Evolutionary conservation across 2,113 vertebrate species (phyloP).

Genomic region (Vidua macroura): DNA sequence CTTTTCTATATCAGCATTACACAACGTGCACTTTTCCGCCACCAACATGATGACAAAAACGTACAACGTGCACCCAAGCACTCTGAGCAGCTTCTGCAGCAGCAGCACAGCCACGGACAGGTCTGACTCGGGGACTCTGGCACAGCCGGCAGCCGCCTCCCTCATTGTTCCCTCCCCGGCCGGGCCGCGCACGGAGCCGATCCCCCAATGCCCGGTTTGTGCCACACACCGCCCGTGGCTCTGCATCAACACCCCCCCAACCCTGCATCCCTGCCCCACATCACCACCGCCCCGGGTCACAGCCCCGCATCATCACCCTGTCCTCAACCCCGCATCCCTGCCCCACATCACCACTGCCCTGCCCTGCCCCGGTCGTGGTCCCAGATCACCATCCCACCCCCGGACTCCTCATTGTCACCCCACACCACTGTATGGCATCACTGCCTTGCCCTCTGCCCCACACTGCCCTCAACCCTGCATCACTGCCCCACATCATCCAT

Average conservation of each 20-base stretch:
- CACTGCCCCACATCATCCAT: fast-evolving
- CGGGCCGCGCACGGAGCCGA: background rate
- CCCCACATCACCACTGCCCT: background rate
- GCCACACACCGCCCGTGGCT: fast-evolving
- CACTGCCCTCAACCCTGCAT: fast-evolving
- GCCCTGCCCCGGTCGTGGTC: fast-evolving
- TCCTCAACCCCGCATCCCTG: too few relatives aligned
- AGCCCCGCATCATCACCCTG: too few relatives aligned
- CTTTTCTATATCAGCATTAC: background rate
- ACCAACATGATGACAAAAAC: fast-evolving
- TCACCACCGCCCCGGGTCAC: background rate
- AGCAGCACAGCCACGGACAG: fast-evolving
- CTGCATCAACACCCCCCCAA: background rate
- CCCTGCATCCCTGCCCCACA: background rate
- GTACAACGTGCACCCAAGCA: fast-evolving
- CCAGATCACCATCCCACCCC: background rate
- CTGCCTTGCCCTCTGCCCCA: background rate
- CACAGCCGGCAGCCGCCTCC: background rate
- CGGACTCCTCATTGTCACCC: background rate
- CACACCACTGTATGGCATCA: background rate
- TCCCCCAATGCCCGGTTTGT: fast-evolving
- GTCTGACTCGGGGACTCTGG: fast-evolving
- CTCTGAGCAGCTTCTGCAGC: background rate
- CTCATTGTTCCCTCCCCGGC: background rate
- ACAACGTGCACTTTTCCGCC: background rate